Percentiles rank a stretch among this genome's conserved stretches.
These are phyloP conservation scores for Phalloptychus januarius DNA, from an alignment of 2,797 vertebrate genomes.

Conservation along the genomic window DNA sequence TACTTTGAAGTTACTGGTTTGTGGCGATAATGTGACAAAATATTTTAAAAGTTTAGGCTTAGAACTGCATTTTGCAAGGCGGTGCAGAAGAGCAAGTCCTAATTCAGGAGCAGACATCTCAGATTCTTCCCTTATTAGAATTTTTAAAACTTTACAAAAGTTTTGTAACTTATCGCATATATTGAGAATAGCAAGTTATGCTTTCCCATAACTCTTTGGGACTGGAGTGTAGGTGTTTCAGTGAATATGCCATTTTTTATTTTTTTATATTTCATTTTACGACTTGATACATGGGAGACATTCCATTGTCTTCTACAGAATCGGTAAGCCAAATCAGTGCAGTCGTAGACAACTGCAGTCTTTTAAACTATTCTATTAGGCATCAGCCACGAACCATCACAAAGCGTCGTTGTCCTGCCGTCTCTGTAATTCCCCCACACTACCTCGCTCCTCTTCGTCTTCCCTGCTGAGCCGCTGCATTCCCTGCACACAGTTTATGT, in stretches of 20 bases:
- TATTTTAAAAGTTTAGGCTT: neutral
- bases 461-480: conserved; percentile 55
- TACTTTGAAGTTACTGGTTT: neutral
- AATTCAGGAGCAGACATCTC: conserved; percentile 9
- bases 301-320: conserved; percentile 31
- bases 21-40: neutral
- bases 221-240: conserved; percentile 51
- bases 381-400: conserved; percentile 58
- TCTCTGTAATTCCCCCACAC: conserved; percentile 41
- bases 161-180: conserved; percentile 15
- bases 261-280: conserved; percentile 38
- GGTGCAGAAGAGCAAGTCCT: neutral
- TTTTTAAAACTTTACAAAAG: conserved; percentile 43
- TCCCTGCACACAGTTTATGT: conserved; percentile 61
- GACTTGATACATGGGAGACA: conserved; percentile 14
- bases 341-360: conserved; percentile 34
- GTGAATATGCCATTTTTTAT: conserved; percentile 36
- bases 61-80: neutral
- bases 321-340: conserved; percentile 42
- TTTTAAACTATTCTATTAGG: conserved; percentile 62
- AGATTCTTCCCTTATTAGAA: neutral
- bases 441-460: conserved; percentile 26
- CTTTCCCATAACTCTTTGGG: conserved; percentile 22
- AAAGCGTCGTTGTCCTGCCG: conserved; percentile 57
- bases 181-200: conserved; percentile 26